Evolutionary conservation across 2,797 vertebrate species (phyloP).

Genomic region (Cyprinodon diabolis): DNA sequence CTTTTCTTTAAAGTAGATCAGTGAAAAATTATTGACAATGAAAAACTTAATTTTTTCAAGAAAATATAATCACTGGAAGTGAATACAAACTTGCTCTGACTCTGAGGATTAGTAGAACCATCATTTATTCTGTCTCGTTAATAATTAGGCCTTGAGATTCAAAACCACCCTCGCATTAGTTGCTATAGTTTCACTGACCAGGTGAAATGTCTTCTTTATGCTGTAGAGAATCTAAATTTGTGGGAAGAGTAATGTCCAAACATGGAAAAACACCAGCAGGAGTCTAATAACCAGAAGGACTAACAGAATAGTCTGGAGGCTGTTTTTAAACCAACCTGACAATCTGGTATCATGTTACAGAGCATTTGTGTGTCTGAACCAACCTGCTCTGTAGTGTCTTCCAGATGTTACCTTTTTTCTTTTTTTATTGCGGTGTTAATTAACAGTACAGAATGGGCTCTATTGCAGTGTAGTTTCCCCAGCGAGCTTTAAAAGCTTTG

Average conservation of each 20-base stretch:
- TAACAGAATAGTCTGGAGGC: conserved; percentile 7
- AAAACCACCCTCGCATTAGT: conserved; percentile 43
- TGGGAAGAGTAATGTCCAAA: conserved; percentile 12
- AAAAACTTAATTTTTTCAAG: conserved; percentile 5
- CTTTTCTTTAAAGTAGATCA: neutral
- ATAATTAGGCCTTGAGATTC: conserved; percentile 64
- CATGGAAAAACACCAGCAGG: conserved; percentile 18
- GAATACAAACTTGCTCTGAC: conserved; percentile 18
- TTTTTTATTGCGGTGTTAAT: conserved; percentile 47
- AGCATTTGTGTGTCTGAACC: conserved; percentile 26
- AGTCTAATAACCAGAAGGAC: neutral
- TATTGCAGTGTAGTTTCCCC: conserved; percentile 35
- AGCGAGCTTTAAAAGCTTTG: conserved; percentile 49
- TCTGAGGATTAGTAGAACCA: conserved; percentile 36
- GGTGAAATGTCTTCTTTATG: conserved; percentile 42
- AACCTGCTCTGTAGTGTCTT: conserved; percentile 30
- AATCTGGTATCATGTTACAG: conserved; percentile 47
- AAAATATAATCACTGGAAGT: neutral
- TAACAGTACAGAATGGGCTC: conserved; percentile 64
- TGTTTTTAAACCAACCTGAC: conserved; percentile 35
- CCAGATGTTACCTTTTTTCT: conserved; percentile 51
- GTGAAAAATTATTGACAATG: conserved; percentile 16
- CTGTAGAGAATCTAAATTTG: conserved; percentile 29
- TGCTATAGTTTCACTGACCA: conserved; percentile 44
- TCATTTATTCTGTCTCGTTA: conserved; percentile 53